Conservation (phyloP, 2,113 vertebrate species). For the Labrus mixtus region DNA sequence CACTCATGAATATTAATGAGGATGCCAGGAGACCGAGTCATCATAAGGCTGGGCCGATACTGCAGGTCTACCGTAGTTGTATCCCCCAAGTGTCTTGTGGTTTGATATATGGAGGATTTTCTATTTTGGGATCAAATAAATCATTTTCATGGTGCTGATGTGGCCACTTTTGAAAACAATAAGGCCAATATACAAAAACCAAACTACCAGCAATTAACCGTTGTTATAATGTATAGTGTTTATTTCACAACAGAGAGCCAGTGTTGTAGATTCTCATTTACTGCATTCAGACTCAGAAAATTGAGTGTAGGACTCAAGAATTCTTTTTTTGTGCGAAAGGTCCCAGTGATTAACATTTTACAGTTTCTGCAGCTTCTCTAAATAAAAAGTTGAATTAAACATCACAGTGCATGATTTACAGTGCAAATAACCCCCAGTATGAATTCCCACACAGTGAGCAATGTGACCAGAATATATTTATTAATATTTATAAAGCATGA, state of each 20-base stretch:
- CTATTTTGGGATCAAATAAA: slow-evolving; percentile 18
- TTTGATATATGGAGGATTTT: slow-evolving; percentile 14
- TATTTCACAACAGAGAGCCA: background rate
- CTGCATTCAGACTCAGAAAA: too few relatives aligned
- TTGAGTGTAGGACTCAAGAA: too few relatives aligned
- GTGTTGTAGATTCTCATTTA: background rate
- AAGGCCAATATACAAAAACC: background rate
- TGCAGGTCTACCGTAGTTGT: slow-evolving; percentile 1
- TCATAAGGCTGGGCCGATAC: slow-evolving; percentile 33
- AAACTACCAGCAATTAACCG: background rate
- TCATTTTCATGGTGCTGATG: background rate
- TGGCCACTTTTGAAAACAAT: background rate
- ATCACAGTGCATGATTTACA: too few relatives aligned
- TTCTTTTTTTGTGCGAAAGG: too few relatives aligned
- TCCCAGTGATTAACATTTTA: too few relatives aligned
- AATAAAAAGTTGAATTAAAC: too few relatives aligned
- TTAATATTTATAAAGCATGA: too few relatives aligned
- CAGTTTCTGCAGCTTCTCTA: too few relatives aligned
- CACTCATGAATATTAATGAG: slow-evolving; percentile 53
- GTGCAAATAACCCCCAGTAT: too few relatives aligned
- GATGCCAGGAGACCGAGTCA: slow-evolving; percentile 37
- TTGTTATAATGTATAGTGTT: background rate
- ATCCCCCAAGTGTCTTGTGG: slow-evolving; percentile 13
- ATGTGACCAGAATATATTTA: too few relatives aligned
- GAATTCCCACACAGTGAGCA: too few relatives aligned